These are phyloP conservation scores for Marronus borbonicus DNA, from an alignment of 2,888 invertebrate species.

Conservation along the genomic window DNA sequence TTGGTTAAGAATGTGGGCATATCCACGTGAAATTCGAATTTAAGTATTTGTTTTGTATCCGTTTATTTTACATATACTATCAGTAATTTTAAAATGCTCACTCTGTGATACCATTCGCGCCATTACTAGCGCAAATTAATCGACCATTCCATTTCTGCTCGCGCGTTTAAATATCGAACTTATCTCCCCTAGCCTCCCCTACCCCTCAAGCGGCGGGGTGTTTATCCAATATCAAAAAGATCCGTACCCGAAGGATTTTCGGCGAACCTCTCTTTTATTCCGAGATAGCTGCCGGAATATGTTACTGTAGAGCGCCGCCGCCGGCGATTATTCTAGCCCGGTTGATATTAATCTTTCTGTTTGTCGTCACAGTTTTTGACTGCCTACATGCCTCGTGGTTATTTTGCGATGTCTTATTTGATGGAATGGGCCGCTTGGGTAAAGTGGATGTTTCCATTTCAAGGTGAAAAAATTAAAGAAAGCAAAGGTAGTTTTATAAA, in stretches of 20 bases:
- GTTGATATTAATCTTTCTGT: slow-evolving; percentile 37
- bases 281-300: slow-evolving; percentile 16
- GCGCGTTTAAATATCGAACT: slow-evolving; percentile 16
- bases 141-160: not conserved
- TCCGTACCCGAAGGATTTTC: not conserved
- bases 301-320: slow-evolving; percentile 5
- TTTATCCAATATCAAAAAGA: slow-evolving; percentile 14
- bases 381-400: slow-evolving; percentile 26
- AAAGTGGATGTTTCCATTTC: too few relatives aligned
- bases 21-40: too few relatives aligned
- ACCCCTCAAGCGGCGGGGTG: not conserved
- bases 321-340: slow-evolving; percentile 8
- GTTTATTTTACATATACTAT: too few relatives aligned
- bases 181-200: too few relatives aligned
- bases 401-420: not conserved
- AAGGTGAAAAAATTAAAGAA: too few relatives aligned
- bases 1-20: too few relatives aligned
- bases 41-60: too few relatives aligned
- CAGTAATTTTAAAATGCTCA: too few relatives aligned
- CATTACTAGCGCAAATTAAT: too few relatives aligned
- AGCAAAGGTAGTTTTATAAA: too few relatives aligned
- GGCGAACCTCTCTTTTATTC: slow-evolving; percentile 23
- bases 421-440: not conserved
- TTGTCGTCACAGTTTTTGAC: slow-evolving; percentile 26
- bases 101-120: too few relatives aligned